Percentiles rank a stretch among this genome's conserved stretches.
Evolutionary conservation across 2,797 vertebrate genomes (phyloP).

Genomic region (Acrocephalus scirpaceus): DNA sequence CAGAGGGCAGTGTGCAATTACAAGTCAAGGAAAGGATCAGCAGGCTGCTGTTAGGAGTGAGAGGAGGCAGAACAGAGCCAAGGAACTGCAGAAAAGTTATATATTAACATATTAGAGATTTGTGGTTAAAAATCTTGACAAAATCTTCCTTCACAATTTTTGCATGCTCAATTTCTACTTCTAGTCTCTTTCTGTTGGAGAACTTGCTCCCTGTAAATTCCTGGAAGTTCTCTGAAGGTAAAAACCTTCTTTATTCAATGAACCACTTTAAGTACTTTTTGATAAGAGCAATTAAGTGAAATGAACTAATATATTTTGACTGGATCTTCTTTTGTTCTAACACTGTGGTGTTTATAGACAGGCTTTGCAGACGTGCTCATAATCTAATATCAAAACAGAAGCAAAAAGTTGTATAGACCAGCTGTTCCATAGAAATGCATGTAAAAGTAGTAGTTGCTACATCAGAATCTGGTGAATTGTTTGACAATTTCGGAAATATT

Average conservation of each 20-base stretch:
- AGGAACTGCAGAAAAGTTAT: background rate
- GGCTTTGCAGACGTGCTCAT: background rate
- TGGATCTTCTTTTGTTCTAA: background rate
- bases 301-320: background rate
- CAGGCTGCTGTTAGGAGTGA: background rate
- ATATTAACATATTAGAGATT: background rate
- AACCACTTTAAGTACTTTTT: background rate
- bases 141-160: background rate
- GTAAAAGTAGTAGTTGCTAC: background rate
- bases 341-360: background rate
- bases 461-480: background rate
- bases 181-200: background rate
- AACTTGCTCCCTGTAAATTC: background rate
- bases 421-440: background rate
- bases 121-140: background rate
- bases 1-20: slow-evolving; percentile 23
- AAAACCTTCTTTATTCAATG: background rate
- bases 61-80: background rate
- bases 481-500: background rate
- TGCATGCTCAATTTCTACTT: background rate
- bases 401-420: background rate
- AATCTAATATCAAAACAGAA: background rate
- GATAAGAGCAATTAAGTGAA: background rate
- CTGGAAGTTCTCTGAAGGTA: background rate
- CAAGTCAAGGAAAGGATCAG: background rate